A percentile compares a stretch with the other conserved stretches of the same genome.
phyloP scores from a whole-genome alignment of 2,113 vertebrate species.

The Mungos mungo region DNA sequence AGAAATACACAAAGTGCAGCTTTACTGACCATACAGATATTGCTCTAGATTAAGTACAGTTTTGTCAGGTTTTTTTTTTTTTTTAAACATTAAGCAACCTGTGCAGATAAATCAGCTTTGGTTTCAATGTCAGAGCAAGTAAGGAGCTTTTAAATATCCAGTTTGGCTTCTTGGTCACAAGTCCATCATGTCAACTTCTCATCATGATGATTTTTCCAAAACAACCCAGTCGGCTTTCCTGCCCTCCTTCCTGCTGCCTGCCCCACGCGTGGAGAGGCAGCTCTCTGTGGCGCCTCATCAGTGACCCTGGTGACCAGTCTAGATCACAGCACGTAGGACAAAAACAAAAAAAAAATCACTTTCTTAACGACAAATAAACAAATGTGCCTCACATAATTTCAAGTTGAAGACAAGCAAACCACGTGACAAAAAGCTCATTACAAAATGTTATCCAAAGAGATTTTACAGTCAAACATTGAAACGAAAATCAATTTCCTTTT shows the following conservation, averaged over 20 bases:
- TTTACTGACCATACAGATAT: constrained; percentile 99
- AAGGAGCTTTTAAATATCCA: constrained; percentile 89
- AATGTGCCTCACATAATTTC: constrained; percentile 87
- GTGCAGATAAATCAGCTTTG: constrained; percentile 98
- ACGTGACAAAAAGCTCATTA: constrained; percentile 90
- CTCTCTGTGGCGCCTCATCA: constrained; percentile 83
- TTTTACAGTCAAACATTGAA: constrained; percentile 88
- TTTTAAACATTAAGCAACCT: constrained; percentile 93
- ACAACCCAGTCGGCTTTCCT: constrained; percentile 80
- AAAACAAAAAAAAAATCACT: constrained; percentile 77
- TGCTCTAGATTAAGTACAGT: constrained; percentile 99
- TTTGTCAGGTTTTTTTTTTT: constrained; percentile 84
- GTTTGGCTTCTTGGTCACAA: constrained; percentile 88
- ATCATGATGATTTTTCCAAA: constrained; percentile 60
- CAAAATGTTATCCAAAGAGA: constrained; percentile 88
- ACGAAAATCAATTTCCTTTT: constrained; percentile 86
- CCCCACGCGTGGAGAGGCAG: constrained; percentile 84
- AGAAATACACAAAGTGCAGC: constrained; percentile 99
- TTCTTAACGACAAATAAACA: constrained; percentile 87
- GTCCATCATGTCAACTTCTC: constrained; percentile 84
- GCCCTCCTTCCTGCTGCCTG: constrained; percentile 81
- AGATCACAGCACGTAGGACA: constrained; percentile 86
- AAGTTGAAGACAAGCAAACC: constrained; percentile 87
- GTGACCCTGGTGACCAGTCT: constrained; percentile 91
- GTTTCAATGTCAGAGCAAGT: constrained; percentile 95